phyloP scores from a whole-genome alignment of 2,797 vertebrate species.

The Agapornis canus region DNA sequence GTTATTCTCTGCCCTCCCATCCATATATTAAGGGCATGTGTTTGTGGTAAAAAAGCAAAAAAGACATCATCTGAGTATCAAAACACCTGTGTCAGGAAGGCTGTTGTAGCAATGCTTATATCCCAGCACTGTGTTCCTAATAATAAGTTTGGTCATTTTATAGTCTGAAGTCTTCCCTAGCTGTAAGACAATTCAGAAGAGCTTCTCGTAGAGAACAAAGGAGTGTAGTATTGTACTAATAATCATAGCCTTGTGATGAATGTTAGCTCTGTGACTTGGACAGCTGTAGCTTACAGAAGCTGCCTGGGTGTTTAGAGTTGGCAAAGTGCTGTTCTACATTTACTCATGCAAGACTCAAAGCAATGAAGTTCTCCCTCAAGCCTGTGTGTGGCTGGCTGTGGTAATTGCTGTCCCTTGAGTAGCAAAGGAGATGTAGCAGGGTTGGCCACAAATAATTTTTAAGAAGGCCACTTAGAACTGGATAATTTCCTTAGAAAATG shows the following conservation, averaged over 20 bases:
- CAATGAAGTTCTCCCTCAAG: background rate
- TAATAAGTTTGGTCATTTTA: background rate
- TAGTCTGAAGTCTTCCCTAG: background rate
- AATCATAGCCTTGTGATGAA: background rate
- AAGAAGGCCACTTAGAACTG: background rate
- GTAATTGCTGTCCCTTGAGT: background rate
- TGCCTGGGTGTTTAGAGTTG: background rate
- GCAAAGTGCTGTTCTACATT: background rate
- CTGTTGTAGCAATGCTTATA: background rate
- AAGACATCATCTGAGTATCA: background rate
- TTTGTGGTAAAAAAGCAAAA: background rate
- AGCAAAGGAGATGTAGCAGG: background rate
- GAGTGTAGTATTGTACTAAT: background rate
- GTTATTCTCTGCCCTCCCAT: background rate
- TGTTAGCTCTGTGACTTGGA: background rate
- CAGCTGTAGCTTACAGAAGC: background rate
- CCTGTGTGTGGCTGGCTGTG: background rate
- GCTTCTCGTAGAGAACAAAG: background rate
- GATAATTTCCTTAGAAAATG: slow-evolving; percentile 29
- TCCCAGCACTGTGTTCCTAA: background rate
- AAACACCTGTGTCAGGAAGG: background rate
- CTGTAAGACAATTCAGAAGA: background rate
- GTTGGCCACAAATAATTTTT: background rate
- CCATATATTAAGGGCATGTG: accelerated
- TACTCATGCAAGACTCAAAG: background rate